Evolutionary conservation across 2,888 invertebrate species (phyloP).

Genomic region (Megalurothrips usitatus): DNA sequence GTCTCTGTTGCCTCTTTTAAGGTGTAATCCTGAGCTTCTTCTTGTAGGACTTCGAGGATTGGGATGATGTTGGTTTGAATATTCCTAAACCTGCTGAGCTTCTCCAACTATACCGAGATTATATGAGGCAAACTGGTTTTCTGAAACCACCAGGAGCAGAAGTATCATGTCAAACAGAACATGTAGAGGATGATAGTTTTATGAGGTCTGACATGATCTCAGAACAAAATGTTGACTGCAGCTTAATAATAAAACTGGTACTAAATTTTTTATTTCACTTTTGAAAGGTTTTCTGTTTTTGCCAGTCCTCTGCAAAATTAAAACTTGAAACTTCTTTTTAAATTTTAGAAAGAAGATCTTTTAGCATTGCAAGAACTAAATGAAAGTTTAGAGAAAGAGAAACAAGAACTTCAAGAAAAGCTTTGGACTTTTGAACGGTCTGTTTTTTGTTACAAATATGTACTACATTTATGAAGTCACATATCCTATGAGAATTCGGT

Average conservation of each 20-base stretch:
- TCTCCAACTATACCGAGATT: slow-evolving; percentile 62
- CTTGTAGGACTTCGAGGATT: slow-evolving; percentile 52
- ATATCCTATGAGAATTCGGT: too few species aligned
- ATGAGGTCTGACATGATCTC: not conserved
- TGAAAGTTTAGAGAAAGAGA: slow-evolving; percentile 54
- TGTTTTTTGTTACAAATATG: slow-evolving; percentile 25
- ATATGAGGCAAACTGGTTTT: slow-evolving; percentile 48
- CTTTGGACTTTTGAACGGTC: slow-evolving; percentile 40
- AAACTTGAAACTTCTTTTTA: slow-evolving; percentile 13
- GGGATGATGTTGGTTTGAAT: slow-evolving; percentile 87
- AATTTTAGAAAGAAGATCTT: slow-evolving; percentile 54
- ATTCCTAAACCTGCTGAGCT: slow-evolving; percentile 74
- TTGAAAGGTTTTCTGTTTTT: not conserved
- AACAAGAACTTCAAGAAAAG: slow-evolving; percentile 50
- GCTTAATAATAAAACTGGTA: not conserved
- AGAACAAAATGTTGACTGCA: not conserved
- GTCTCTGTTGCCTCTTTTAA: not conserved
- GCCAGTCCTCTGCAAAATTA: not conserved
- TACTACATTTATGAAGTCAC: not conserved
- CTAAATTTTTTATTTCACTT: not conserved
- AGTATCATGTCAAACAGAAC: slow-evolving; percentile 51
- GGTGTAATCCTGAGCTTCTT: not conserved
- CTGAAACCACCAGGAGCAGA: slow-evolving; percentile 49
- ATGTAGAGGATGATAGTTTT: slow-evolving; percentile 29
- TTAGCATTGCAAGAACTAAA: slow-evolving; percentile 54